phyloP scores from a whole-genome alignment of 37 sponge, comb jelly and placozoan genomes.

The Crambe crambe region DNA sequence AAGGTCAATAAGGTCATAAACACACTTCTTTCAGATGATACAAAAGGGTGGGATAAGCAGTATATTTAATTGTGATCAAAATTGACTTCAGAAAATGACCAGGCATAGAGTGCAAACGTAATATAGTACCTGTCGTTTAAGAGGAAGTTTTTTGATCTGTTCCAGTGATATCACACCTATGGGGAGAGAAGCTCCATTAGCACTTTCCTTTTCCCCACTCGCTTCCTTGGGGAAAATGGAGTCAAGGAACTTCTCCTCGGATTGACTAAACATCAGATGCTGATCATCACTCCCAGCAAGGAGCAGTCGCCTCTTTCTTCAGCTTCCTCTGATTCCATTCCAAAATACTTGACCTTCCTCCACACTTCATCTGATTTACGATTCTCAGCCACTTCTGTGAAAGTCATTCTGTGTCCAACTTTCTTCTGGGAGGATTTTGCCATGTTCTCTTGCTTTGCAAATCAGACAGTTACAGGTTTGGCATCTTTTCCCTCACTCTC shows the following conservation, averaged over 20 bases:
- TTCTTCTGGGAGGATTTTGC: constrained; percentile 4
- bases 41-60: not conserved
- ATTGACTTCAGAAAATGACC: too few species aligned
- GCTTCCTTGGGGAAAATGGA: constrained; percentile 29
- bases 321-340: constrained; percentile 41
- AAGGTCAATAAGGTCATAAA: not conserved
- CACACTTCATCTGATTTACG: not conserved
- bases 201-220: not conserved
- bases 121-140: constrained; percentile 11
- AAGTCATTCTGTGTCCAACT: not conserved
- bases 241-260: constrained; percentile 30
- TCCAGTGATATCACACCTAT: constrained; percentile 37
- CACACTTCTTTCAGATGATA: too few species aligned
- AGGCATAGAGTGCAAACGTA: too few species aligned
- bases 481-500: constrained; percentile 81
- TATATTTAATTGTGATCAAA: not conserved
- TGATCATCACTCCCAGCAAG: constrained; percentile 44
- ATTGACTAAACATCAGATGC: not conserved
- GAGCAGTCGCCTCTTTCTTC: constrained; percentile 49
- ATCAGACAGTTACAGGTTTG: constrained; percentile 56
- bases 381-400: not conserved
- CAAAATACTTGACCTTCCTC: not conserved
- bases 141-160: constrained; percentile 39
- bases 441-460: constrained; percentile 13
- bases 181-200: constrained; percentile 4